Conservation (phyloP, 2,113 vertebrate genomes). For the Nymphicus hollandicus region DNA sequence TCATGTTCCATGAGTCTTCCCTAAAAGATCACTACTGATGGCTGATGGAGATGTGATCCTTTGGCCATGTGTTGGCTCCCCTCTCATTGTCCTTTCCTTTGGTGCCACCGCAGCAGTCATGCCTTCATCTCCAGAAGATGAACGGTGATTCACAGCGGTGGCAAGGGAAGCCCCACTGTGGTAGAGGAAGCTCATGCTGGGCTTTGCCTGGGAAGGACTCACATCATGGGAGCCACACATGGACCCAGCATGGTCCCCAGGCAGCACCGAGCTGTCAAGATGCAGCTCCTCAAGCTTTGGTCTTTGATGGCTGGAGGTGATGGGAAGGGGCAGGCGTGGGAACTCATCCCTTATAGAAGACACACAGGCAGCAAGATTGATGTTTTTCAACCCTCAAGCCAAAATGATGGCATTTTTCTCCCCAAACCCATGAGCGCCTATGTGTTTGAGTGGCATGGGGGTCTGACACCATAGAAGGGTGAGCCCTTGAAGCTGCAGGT, state of each 20-base stretch:
- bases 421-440: background rate
- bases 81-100: background rate
- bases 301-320: background rate
- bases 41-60: background rate
- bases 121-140: background rate
- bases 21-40: background rate
- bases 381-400: background rate
- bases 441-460: background rate
- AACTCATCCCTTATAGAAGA: background rate
- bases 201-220: background rate
- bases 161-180: background rate
- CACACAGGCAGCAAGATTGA: background rate
- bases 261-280: background rate
- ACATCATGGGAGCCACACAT: background rate
- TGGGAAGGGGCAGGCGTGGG: background rate
- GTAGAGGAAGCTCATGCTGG: background rate
- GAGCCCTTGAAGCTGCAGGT: background rate
- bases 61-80: background rate
- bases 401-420: background rate
- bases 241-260: background rate
- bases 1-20: background rate
- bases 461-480: background rate
- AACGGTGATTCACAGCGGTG: accelerated
- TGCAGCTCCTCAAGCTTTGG: background rate
- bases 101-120: background rate